Evolutionary conservation across 2,113 vertebrate genomes (phyloP), one percentile per base, ranked within the genome.

Genomic region (Eretmochelys imbricata): DNA sequence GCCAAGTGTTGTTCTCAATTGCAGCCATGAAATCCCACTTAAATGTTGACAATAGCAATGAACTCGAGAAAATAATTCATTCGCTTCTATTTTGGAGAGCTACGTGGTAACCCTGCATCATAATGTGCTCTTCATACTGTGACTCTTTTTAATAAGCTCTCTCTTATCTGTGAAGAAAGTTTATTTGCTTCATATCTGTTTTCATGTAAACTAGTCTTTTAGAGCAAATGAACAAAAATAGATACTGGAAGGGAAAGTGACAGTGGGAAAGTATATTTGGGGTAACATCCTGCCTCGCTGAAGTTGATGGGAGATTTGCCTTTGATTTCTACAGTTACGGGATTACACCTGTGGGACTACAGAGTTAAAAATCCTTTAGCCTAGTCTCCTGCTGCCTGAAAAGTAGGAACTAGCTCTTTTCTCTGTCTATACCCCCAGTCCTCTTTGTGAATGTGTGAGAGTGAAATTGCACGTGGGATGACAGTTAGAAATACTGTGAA

Each of bases 11-110:
- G 24, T 42, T 27, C 46, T 90, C 53, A 19, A 6, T 25, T 57
- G 87, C 93, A 12, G 62, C 76, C 10, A 1, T 6, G 80, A n/a
- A 82, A 89, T 83, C 93, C 35, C 57, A 93, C 87, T 89, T 96
- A 59, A 20, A 5, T 92, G 89, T 91, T 93, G 89, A 96, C 95
- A 95, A 80, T n/a, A 50, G 75, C 89, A 62, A 53, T 91, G 72
- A 53, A 80, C 24, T 48, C 0, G 0, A 87, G n/a, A 78, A 78
- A 78, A 78, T 78, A 87, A 92, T 48, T 59, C 82, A 95, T 89
- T 55, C 82, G 46, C 24, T 90, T 90, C 1, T 29, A 51, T 79
- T 95, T 91, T 0, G 1, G 87, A 85, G 89, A 48, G 76, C 82
- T 87, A 27, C n/a, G 89, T 69, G 94, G 76, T 50, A 0, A 1